phyloP scores from a whole-genome alignment of 2,888 invertebrate genomes.

The Lysandra coridon region DNA sequence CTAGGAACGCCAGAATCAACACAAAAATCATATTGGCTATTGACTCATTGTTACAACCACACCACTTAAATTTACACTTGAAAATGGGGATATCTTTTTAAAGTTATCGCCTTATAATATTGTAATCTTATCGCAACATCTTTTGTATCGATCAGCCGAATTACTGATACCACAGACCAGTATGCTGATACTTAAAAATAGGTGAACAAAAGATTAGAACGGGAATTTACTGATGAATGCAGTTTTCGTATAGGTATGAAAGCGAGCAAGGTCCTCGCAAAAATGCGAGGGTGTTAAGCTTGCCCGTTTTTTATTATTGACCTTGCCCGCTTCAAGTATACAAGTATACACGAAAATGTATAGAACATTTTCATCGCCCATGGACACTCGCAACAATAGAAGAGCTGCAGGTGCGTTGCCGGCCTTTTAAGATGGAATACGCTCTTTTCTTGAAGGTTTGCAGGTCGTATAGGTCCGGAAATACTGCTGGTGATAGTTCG shows the following conservation, averaged over 20 bases:
- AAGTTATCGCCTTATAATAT: slow-evolving; percentile 49
- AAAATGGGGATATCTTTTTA: slow-evolving; percentile 49
- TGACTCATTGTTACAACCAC: slow-evolving; percentile 57
- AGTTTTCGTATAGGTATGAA: neutral
- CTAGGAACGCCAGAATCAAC: slow-evolving; percentile 52
- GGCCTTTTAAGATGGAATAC: too few species aligned
- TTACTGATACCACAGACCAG: neutral
- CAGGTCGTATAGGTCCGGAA: too few species aligned
- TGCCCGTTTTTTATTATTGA: too few species aligned
- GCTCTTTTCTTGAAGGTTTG: too few species aligned
- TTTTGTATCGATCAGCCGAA: slow-evolving; percentile 25
- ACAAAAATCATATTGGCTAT: slow-evolving; percentile 52
- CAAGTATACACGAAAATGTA: too few species aligned
- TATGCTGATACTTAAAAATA: neutral
- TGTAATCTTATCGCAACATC: slow-evolving; percentile 43
- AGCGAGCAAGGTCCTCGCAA: too few species aligned
- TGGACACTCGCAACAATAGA: too few species aligned
- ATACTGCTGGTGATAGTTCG: too few species aligned
- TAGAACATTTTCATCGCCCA: too few species aligned
- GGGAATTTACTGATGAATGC: neutral
- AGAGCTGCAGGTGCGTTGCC: too few species aligned
- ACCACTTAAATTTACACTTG: slow-evolving; percentile 50
- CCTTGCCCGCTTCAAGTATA: too few species aligned
- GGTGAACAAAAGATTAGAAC: neutral
- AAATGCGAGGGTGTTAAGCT: too few species aligned